These are phyloP conservation scores for Catocala nupta DNA, from an alignment of 2,888 invertebrate genomes.

Conservation along the genomic window DNA sequence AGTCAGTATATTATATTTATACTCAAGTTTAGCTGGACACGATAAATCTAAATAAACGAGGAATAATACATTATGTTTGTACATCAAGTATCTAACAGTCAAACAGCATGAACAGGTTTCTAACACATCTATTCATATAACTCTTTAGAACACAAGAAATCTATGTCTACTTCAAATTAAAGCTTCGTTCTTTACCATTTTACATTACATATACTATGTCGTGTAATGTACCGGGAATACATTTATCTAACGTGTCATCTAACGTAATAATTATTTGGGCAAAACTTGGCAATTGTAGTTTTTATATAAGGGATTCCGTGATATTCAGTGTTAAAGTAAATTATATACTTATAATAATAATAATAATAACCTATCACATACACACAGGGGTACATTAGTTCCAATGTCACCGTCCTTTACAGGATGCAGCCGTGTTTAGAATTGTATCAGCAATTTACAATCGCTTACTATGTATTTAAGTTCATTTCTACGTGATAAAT, in stretches of 20 bases:
- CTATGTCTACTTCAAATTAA: conserved; percentile 85
- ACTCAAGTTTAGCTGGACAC: too few relatives aligned
- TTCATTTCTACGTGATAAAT: too few relatives aligned
- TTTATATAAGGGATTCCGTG: too few relatives aligned
- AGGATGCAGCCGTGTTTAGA: too few relatives aligned
- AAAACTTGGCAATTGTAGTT: conserved; percentile 52
- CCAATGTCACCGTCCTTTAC: too few relatives aligned
- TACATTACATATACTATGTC: conserved; percentile 66
- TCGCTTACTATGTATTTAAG: too few relatives aligned
- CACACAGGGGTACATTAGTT: too few relatives aligned
- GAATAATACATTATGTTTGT: conserved; percentile 10
- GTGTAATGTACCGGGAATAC: conserved; percentile 68
- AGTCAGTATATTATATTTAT: too few relatives aligned
- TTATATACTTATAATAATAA: too few relatives aligned
- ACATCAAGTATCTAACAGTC: conserved; percentile 32
- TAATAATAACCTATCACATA: too few relatives aligned
- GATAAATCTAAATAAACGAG: not conserved
- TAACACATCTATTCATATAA: conserved; percentile 64
- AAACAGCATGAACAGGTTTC: conserved; percentile 38
- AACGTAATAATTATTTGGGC: conserved; percentile 57
- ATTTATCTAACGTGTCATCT: conserved; percentile 72
- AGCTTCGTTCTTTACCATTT: conserved; percentile 84
- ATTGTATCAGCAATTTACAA: too few relatives aligned
- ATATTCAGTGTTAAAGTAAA: too few relatives aligned
- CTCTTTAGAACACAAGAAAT: conserved; percentile 78